Conservation (phyloP, 2,888 invertebrate genomes). For the Empis stercorea region DNA sequence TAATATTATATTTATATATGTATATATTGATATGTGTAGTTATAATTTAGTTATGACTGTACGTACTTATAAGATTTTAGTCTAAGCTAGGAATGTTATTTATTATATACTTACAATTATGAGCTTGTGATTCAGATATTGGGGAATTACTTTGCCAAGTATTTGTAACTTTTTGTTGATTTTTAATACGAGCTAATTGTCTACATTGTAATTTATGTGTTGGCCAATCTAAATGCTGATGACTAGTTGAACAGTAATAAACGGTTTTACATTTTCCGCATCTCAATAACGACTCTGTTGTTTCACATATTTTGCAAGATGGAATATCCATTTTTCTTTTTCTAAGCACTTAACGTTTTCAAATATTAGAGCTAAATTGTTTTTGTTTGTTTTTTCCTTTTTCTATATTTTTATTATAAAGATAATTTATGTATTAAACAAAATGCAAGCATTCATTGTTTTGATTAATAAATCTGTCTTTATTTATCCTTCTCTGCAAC, state of each 20-base stretch:
- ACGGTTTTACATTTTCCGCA: conserved; percentile 62
- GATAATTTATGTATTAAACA: too few relatives aligned
- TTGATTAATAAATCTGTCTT: neutral
- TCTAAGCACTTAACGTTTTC: neutral
- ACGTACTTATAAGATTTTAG: too few relatives aligned
- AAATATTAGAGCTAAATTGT: too few relatives aligned
- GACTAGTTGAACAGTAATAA: conserved; percentile 67
- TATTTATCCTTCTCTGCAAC: neutral
- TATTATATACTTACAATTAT: neutral
- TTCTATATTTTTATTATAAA: too few relatives aligned
- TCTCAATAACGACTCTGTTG: conserved; percentile 41
- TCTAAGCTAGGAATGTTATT: too few relatives aligned
- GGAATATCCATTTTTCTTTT: conserved; percentile 16
- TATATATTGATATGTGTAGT: too few relatives aligned
- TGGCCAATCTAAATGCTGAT: conserved; percentile 70
- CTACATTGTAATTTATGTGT: conserved; percentile 53
- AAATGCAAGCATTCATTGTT: neutral
- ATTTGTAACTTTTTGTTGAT: conserved; percentile 11
- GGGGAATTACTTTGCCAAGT: neutral
- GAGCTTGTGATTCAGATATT: neutral
- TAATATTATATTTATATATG: too few relatives aligned
- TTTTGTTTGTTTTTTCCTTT: too few relatives aligned
- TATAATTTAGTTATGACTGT: too few relatives aligned
- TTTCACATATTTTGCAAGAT: conserved; percentile 27
- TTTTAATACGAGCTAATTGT: conserved; percentile 32